A percentile compares a stretch with the other conserved stretches of the same genome.
These are phyloP conservation scores for Montipora capitata DNA, from an alignment of 92 coral and sea anemone species.

Conservation along the genomic window DNA sequence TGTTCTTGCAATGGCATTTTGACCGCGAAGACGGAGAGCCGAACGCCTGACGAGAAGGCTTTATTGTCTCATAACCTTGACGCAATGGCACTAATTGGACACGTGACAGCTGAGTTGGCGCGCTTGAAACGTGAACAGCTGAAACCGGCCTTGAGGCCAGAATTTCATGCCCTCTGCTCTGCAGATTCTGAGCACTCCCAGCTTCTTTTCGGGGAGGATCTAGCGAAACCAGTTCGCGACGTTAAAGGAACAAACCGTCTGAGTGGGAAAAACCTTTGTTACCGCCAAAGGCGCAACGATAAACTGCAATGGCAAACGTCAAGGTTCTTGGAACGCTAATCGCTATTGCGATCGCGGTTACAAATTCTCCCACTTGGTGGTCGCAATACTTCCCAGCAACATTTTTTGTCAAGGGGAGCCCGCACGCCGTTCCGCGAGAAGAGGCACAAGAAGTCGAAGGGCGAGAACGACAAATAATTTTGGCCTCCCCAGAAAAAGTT, in stretches of 20 bases:
- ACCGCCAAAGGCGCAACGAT: slow-evolving; percentile 5
- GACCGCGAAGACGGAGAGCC: too few species aligned
- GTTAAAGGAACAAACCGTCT: slow-evolving; percentile 45
- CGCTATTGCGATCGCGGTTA: not conserved
- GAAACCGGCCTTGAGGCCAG: slow-evolving; percentile 58
- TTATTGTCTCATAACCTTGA: not conserved
- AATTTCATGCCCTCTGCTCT: slow-evolving; percentile 47
- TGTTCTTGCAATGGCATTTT: too few species aligned
- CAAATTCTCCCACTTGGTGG: too few species aligned
- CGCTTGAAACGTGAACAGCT: slow-evolving; percentile 44
- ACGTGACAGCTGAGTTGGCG: slow-evolving; percentile 15
- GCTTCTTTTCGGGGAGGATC: slow-evolving; percentile 53
- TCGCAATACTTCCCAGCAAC: too few species aligned
- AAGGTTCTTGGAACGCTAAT: not conserved
- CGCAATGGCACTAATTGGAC: not conserved
- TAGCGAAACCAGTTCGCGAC: slow-evolving; percentile 55
- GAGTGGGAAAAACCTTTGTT: slow-evolving; percentile 13
- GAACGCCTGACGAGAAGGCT: too few species aligned
- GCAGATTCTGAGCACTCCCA: slow-evolving; percentile 21
- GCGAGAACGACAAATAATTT: too few species aligned
- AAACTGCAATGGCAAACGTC: too few species aligned
- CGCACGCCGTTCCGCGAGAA: too few species aligned
- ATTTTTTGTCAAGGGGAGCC: too few species aligned
- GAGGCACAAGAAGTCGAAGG: too few species aligned
- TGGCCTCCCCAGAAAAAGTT: too few species aligned